phyloP scores from a whole-genome alignment of 2,888 invertebrate species.

The Marronus borbonicus region DNA sequence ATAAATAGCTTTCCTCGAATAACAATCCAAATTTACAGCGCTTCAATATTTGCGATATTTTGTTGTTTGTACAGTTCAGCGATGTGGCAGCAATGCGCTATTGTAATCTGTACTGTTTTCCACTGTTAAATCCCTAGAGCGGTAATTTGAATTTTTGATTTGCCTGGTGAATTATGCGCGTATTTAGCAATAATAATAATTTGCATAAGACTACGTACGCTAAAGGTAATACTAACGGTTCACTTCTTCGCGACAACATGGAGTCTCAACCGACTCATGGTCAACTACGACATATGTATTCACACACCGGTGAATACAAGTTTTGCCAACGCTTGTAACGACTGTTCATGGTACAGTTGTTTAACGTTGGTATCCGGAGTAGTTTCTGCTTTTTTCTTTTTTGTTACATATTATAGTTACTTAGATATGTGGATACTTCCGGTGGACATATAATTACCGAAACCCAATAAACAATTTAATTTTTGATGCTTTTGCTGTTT shows the following conservation, averaged over 20 bases:
- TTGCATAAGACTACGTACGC: slow-evolving; percentile 31
- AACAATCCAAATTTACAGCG: too few species aligned
- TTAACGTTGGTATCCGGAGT: slow-evolving; percentile 16
- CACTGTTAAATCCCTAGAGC: too few species aligned
- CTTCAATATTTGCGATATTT: too few species aligned
- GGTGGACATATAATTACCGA: background rate
- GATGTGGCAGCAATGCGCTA: too few species aligned
- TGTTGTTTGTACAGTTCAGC: too few species aligned
- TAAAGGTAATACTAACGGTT: slow-evolving; percentile 35
- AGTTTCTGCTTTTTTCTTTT: background rate
- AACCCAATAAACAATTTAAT: too few species aligned
- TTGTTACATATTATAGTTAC: slow-evolving; percentile 11
- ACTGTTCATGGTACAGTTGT: slow-evolving; percentile 1
- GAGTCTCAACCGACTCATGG: slow-evolving; percentile 31
- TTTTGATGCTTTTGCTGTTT: too few species aligned
- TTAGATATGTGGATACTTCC: background rate
- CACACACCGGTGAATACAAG: background rate
- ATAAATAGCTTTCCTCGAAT: too few species aligned
- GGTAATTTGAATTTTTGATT: too few species aligned
- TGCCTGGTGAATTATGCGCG: background rate
- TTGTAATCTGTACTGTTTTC: too few species aligned
- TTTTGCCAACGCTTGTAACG: slow-evolving; percentile 9
- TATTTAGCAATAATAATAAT: slow-evolving; percentile 15
- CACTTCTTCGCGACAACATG: slow-evolving; percentile 28
- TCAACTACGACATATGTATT: slow-evolving; percentile 4